Evolutionary conservation across 1,140 invertebrate species (phyloP).

Genomic region (Yoshiicerus persimilis): DNA sequence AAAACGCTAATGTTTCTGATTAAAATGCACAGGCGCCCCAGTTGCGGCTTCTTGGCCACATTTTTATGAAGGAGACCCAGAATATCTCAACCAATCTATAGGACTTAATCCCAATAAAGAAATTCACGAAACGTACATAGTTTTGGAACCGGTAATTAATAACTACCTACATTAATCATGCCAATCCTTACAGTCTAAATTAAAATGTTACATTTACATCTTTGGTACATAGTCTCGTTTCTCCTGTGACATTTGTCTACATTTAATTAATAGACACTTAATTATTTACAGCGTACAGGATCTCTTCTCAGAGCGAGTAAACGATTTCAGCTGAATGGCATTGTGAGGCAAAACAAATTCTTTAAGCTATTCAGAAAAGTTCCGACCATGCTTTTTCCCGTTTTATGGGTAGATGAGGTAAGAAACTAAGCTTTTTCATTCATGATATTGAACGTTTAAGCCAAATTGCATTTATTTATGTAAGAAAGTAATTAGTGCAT

Average conservation of each 20-base stretch:
- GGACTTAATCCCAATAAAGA: slow-evolving; percentile 70
- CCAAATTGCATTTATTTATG: background rate
- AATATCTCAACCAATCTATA: slow-evolving; percentile 60
- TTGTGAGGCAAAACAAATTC: slow-evolving; percentile 53
- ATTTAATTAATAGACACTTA: background rate
- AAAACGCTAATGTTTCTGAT: background rate
- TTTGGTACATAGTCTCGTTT: too few relatives aligned
- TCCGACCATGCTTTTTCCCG: slow-evolving; percentile 58
- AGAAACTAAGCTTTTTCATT: background rate
- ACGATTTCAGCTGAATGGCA: slow-evolving; percentile 60
- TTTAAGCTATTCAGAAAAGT: slow-evolving; percentile 55
- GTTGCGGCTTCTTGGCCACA: slow-evolving; percentile 75
- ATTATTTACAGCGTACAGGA: slow-evolving; percentile 57
- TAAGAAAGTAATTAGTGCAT: background rate
- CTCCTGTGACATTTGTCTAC: too few relatives aligned
- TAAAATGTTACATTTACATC: too few relatives aligned
- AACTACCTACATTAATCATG: background rate
- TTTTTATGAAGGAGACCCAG: slow-evolving; percentile 60
- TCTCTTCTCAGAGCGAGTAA: slow-evolving; percentile 58
- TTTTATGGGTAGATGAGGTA: slow-evolving; percentile 63
- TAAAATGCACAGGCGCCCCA: slow-evolving; percentile 64
- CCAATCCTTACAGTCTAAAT: too few relatives aligned
- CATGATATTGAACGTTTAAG: background rate
- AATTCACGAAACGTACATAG: slow-evolving; percentile 70
- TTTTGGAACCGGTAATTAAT: slow-evolving; percentile 66